phyloP scores from a whole-genome alignment of 2,888 invertebrate species.

The Polydesmus complanatus region DNA sequence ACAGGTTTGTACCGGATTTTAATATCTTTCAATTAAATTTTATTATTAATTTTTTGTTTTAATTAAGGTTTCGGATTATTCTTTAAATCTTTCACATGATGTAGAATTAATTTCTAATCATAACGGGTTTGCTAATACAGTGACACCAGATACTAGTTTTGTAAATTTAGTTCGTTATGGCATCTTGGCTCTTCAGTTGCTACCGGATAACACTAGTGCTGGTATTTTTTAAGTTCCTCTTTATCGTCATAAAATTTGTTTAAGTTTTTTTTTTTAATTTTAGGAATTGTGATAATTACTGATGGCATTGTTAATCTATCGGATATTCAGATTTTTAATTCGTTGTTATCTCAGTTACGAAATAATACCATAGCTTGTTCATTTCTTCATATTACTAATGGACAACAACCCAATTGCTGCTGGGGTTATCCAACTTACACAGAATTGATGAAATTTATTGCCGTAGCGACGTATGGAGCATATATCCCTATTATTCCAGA shows the following conservation, averaged over 20 bases:
- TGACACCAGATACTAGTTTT: conserved; percentile 50
- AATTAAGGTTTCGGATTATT: not conserved
- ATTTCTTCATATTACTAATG: conserved; percentile 54
- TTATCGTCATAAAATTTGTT: no score
- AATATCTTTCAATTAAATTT: not conserved
- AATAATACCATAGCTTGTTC: conserved; percentile 58
- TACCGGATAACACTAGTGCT: conserved; percentile 59
- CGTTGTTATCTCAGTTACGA: conserved; percentile 54
- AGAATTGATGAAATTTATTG: conserved; percentile 58
- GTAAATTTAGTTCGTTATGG: conserved; percentile 63
- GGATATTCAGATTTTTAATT: conserved; percentile 56
- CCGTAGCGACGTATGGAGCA: conserved; percentile 58
- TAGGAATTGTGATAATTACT: conserved; percentile 56
- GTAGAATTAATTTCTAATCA: not conserved
- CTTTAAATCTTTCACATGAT: not conserved
- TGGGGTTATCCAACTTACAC: conserved; percentile 56
- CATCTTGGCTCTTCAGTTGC: conserved; percentile 53
- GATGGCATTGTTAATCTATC: conserved; percentile 58
- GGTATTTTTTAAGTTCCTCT: conserved; percentile 40
- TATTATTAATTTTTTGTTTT: not conserved
- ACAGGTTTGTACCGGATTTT: no score
- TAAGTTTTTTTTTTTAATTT: conserved; percentile 22
- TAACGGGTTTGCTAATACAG: not conserved
- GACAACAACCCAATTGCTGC: conserved; percentile 49
- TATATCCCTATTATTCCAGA: conserved; percentile 46